phyloP scores from a whole-genome alignment of 1,140 invertebrate genomes.

The Heliconius eleuchia region DNA sequence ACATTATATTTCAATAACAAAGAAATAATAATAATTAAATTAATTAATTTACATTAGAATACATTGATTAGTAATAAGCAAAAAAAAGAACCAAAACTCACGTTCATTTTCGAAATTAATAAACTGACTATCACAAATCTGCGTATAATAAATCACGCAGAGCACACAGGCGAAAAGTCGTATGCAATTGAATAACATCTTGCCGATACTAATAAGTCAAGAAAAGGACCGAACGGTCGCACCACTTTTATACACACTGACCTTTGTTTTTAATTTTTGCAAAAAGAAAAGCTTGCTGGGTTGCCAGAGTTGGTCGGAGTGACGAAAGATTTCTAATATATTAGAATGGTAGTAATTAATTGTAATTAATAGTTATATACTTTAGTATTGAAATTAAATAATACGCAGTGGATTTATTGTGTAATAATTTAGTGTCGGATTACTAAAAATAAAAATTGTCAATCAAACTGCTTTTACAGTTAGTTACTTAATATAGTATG shows the following conservation, averaged over 20 bases:
- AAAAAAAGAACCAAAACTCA: slow-evolving; percentile 35
- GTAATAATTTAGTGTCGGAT: neutral
- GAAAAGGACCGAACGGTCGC: slow-evolving; percentile 43
- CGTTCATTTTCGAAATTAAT: slow-evolving; percentile 45
- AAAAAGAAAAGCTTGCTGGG: slow-evolving; percentile 36
- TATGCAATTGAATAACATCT: slow-evolving; percentile 49
- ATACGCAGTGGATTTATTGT: neutral
- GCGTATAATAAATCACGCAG: slow-evolving; percentile 38
- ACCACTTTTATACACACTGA: slow-evolving; percentile 50
- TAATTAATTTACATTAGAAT: neutral
- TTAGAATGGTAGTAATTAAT: neutral
- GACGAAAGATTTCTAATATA: neutral
- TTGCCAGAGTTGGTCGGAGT: slow-evolving; percentile 1
- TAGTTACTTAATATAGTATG: too few species aligned
- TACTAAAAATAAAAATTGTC: too few species aligned
- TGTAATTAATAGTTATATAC: neutral
- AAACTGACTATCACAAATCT: slow-evolving; percentile 42
- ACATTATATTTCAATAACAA: neutral
- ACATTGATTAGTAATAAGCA: neutral
- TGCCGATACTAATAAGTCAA: slow-evolving; percentile 43
- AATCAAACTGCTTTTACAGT: too few species aligned
- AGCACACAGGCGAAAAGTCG: slow-evolving; percentile 37
- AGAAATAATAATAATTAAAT: neutral
- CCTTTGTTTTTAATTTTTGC: slow-evolving; percentile 42
- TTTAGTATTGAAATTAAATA: neutral